Base-by-base conservation (phyloP, 1,140 invertebrate species). In the Tribolium madens region DNA sequence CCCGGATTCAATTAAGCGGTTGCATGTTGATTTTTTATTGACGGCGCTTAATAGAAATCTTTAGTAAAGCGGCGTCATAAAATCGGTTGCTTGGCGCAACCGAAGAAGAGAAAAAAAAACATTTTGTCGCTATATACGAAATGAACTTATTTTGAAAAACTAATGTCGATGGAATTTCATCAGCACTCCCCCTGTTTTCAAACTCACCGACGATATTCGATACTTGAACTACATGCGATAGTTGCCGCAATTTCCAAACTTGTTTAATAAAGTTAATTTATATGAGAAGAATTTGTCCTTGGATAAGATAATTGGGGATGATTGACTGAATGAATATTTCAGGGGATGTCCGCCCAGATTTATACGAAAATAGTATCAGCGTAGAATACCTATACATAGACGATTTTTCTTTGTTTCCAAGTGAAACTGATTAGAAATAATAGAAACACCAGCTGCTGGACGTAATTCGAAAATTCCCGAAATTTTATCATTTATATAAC, bases 21-120 rank as follows among this genome's bases (percentile, higher is more conserved):
- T 17, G 13, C 50, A 57, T 18, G 52, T 57, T 57, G 52, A 57
- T 57, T 57, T 53, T 57, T 57, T 57, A 57, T 57, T 57, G 52
- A 10, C 52, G 52, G 17, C 52, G 18, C 52, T 57, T 57, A 57
- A 57, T 21, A 57, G 52, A 21, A 57, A 21, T 21, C 14, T 57
- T 57, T 21, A 17, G 52, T 57, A 57, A 64, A 13, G 31, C 12
- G 21, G 13, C 10, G 36, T 33, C 21, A 26, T 64, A 7, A 64
- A 64, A 64, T 31, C 52, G 13, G 7, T 57, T 57, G 6, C 10
- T 18, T 31, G 21, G 26, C 18, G 57, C n/a, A 64, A 57, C 57
- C 6, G 33, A 36, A n/a, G n/a, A n/a, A n/a, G n/a, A n/a, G n/a
- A n/a, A n/a, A n/a, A n/a, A n/a, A n/a, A n/a, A n/a, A n/a, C n/a